A percentile compares a stretch with the other conserved stretches of the same genome.
Evolutionary conservation across 1,140 invertebrate genomes (phyloP).

Genomic region (Bombus superbus): DNA sequence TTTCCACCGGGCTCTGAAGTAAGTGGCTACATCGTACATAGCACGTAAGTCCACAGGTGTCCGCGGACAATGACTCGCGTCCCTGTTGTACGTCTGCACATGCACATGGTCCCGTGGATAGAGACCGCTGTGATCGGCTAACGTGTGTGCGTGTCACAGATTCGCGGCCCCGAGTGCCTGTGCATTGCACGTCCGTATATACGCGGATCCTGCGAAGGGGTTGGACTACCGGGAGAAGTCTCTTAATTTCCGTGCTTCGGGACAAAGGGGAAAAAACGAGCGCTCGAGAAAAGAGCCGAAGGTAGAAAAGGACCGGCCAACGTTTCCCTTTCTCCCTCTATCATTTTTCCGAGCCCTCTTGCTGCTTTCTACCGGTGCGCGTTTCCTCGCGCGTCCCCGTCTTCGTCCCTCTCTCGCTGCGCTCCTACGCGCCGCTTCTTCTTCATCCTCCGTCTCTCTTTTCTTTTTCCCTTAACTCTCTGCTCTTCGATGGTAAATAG

Average conservation of each 20-base stretch:
- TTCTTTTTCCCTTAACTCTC: conserved; percentile 18
- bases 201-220: conserved; percentile 65
- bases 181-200: conserved; percentile 28
- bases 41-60: conserved; percentile 80
- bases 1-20: conserved; percentile 67
- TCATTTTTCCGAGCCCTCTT: background rate
- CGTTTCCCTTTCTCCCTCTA: conserved; percentile 56
- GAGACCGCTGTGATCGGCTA: conserved; percentile 8
- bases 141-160: conserved; percentile 4
- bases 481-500: conserved; percentile 40
- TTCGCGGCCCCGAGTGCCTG: background rate
- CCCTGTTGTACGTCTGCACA: conserved; percentile 42
- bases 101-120: conserved; percentile 40
- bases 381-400: conserved; percentile 14
- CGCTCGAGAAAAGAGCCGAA: conserved; percentile 70
- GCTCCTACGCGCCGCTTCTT: conserved; percentile 58
- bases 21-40: conserved; percentile 76
- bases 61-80: conserved; percentile 78
- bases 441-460: conserved; percentile 46
- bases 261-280: conserved; percentile 75
- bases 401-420: background rate
- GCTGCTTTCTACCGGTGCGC: background rate
- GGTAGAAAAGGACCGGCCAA: conserved; percentile 56
- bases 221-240: conserved; percentile 72
- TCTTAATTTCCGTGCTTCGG: conserved; percentile 78